phyloP scores from a whole-genome alignment of 2,797 vertebrate genomes.

The Pseudochaenichthys georgianus region DNA sequence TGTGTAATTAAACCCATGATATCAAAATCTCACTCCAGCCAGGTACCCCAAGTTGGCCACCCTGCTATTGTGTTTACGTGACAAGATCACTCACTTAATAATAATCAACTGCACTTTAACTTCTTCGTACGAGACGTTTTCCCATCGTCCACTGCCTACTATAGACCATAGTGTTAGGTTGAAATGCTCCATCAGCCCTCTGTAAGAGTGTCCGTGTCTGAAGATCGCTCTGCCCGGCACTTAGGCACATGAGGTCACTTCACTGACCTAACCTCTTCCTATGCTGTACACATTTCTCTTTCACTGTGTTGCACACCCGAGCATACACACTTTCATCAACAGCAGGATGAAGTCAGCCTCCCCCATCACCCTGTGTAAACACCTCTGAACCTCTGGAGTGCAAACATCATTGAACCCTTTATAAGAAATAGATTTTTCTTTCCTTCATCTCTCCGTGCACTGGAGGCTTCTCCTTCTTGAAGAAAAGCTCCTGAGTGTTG shows the following conservation, averaged over 20 bases:
- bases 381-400: conserved; percentile 32
- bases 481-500: conserved; percentile 21
- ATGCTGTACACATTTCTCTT: conserved; percentile 20
- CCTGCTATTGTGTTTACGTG: too few relatives aligned
- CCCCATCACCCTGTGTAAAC: conserved; percentile 46
- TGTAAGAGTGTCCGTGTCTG: not conserved
- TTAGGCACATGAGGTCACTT: conserved; percentile 6
- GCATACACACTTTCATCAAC: conserved; percentile 40
- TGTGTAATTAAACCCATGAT: too few relatives aligned
- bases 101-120: too few relatives aligned
- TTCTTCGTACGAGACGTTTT: not conserved
- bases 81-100: too few relatives aligned
- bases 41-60: too few relatives aligned
- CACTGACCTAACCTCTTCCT: conserved; percentile 6
- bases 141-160: not conserved
- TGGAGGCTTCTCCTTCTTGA: conserved; percentile 21
- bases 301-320: conserved; percentile 16
- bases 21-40: too few relatives aligned
- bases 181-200: not conserved
- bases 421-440: conserved; percentile 51
- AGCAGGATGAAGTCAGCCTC: conserved; percentile 33
- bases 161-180: not conserved
- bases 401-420: conserved; percentile 49
- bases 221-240: not conserved
- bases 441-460: conserved; percentile 25